A percentile compares a stretch with the other conserved stretches of the same genome.
Conservation (phyloP, 1,140 invertebrate species). For the Papilio dardanus region DNA sequence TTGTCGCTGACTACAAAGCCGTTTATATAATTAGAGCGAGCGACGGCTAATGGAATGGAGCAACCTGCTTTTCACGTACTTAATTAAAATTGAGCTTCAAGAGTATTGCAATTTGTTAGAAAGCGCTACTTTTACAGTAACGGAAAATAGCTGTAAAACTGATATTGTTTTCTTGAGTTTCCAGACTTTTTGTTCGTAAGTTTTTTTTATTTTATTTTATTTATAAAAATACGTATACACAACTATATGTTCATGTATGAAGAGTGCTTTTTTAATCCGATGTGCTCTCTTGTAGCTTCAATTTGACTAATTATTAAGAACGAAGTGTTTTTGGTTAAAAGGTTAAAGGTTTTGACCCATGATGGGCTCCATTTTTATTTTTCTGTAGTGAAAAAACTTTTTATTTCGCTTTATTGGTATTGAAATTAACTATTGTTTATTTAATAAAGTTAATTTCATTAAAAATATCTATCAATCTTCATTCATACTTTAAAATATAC, state of each 20-base stretch:
- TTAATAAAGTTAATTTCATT: too few species aligned
- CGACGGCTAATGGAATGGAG: conserved; percentile 6
- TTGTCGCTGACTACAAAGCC: conserved; percentile 20
- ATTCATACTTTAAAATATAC: background rate
- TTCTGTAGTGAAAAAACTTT: too few species aligned
- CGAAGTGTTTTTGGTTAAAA: too few species aligned
- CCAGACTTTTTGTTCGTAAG: too few species aligned
- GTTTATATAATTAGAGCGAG: conserved; percentile 7
- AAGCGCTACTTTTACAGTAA: background rate
- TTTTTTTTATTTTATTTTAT: background rate
- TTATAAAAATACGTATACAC: background rate
- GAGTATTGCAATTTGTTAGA: conserved; percentile 5
- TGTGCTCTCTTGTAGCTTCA: background rate
- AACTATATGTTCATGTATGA: background rate
- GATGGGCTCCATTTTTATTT: too few species aligned
- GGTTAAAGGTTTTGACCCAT: too few species aligned
- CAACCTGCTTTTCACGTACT: conserved; percentile 13
- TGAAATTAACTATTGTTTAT: too few species aligned
- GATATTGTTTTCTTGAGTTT: background rate
- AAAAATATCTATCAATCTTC: too few species aligned
- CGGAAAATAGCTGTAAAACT: background rate
- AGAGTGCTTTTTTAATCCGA: too few species aligned
- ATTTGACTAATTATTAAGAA: background rate
- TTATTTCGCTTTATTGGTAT: too few species aligned
- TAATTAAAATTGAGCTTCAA: conserved; percentile 22